Percentiles rank a stretch among this genome's conserved stretches.
phyloP scores from a whole-genome alignment of 2,113 vertebrate genomes.

The Phocoena sinus region DNA sequence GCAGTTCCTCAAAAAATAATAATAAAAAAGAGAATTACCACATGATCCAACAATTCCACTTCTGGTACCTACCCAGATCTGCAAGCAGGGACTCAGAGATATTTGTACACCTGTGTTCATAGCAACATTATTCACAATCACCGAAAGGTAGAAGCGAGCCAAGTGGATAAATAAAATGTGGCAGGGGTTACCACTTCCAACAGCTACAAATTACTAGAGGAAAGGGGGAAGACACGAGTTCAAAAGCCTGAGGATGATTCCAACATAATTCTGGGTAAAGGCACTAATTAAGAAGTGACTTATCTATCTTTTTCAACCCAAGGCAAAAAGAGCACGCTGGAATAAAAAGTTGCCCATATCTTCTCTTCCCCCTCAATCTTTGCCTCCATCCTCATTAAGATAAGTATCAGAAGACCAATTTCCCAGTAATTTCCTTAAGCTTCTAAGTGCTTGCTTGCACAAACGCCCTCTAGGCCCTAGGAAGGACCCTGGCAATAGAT shows the following conservation, averaged over 20 bases:
- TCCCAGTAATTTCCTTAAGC: constrained; percentile 4
- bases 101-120: background rate
- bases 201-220: background rate
- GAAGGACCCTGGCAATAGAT: background rate
- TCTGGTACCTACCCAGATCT: background rate
- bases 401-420: background rate
- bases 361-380: background rate
- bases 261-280: background rate
- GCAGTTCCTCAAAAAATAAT: background rate
- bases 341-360: background rate
- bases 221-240: background rate
- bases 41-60: background rate
- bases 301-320: background rate
- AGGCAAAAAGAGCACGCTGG: background rate
- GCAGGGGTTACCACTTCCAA: background rate
- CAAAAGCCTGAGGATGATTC: background rate
- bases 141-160: background rate
- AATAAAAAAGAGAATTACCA: background rate
- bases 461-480: background rate
- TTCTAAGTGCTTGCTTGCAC: background rate
- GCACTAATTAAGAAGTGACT: background rate
- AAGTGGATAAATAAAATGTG: background rate
- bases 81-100: background rate
- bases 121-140: background rate
- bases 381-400: background rate